Evolutionary conservation across 2,888 invertebrate species (phyloP).

Genomic region (Tineola bisselliella): DNA sequence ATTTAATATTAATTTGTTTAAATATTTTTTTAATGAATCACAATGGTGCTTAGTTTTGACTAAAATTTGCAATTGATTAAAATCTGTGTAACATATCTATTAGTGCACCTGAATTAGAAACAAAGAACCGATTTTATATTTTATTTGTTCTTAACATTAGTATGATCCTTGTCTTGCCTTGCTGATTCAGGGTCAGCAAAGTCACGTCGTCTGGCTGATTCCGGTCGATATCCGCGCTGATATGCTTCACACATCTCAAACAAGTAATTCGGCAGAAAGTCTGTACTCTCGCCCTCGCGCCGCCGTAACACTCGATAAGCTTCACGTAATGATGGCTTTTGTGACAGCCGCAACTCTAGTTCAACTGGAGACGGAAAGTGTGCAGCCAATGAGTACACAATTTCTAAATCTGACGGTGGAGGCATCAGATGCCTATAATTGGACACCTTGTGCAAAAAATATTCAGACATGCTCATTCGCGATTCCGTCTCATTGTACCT

Average conservation of each 20-base stretch:
- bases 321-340: slow-evolving; percentile 56
- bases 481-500: slow-evolving; percentile 48
- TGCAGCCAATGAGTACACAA: slow-evolving; percentile 57
- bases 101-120: too few relatives aligned
- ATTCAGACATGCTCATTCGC: slow-evolving; percentile 55
- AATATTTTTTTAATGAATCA: not conserved
- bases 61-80: too few relatives aligned
- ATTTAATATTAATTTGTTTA: not conserved
- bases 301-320: slow-evolving; percentile 55
- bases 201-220: slow-evolving; percentile 42
- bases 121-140: too few relatives aligned
- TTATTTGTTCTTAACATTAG: not conserved
- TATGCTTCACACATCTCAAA: slow-evolving; percentile 63
- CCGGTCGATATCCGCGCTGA: slow-evolving; percentile 49
- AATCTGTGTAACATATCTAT: too few relatives aligned
- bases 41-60: not conserved
- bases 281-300: slow-evolving; percentile 50
- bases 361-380: slow-evolving; percentile 58
- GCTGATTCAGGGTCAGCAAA: slow-evolving; percentile 23
- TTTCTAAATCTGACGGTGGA: slow-evolving; percentile 58
- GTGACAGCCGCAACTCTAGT: slow-evolving; percentile 53
- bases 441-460: slow-evolving; percentile 57
- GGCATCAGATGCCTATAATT: slow-evolving; percentile 54
- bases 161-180: slow-evolving; percentile 6
- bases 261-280: slow-evolving; percentile 58